Conservation (phyloP, 2,113 vertebrate species). For the Nesogale talazaci region DNA sequence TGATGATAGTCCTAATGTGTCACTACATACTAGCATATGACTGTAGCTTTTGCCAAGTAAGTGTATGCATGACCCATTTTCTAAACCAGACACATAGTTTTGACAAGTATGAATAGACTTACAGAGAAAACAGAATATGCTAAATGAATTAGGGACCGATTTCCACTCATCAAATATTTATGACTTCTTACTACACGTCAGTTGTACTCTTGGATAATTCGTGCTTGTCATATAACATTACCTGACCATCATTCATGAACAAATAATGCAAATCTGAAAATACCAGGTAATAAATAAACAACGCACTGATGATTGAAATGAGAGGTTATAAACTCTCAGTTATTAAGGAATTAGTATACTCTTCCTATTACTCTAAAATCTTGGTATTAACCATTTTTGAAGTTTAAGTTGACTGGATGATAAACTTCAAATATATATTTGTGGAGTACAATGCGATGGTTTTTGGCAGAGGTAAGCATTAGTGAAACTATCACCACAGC, state of each 20-base stretch:
- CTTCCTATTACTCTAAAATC: background rate
- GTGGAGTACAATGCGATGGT: background rate
- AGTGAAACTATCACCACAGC: background rate
- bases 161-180: slow-evolving; percentile 4
- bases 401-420: background rate
- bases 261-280: background rate
- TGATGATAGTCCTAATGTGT: background rate
- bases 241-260: background rate
- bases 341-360: background rate
- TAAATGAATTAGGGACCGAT: background rate
- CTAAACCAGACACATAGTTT: background rate
- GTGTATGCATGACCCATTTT: background rate
- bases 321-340: background rate
- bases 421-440: background rate
- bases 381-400: background rate
- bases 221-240: background rate
- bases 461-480: background rate
- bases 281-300: background rate
- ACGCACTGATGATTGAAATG: background rate
- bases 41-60: background rate
- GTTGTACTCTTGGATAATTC: background rate
- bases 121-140: background rate
- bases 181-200: background rate
- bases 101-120: background rate
- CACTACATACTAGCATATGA: background rate